These are phyloP conservation scores for Melipona bicolor DNA, from an alignment of 2,888 invertebrate genomes.

Conservation along the genomic window DNA sequence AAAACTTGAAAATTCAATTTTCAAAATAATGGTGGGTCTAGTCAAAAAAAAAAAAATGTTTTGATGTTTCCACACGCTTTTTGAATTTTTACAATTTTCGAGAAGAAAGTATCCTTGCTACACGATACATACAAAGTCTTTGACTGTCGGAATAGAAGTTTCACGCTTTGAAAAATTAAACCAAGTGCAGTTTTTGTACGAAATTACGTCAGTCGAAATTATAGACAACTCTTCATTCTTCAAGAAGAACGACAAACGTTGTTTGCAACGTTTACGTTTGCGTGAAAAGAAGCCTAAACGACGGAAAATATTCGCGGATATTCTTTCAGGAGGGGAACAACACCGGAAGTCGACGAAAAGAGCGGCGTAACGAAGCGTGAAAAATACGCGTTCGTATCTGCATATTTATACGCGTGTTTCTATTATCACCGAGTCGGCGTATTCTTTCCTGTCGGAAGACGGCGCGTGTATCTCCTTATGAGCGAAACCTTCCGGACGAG, in stretches of 20 bases:
- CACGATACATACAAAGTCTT: no score
- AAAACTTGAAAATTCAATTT: no score
- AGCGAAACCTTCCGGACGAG: slow-evolving; percentile 4
- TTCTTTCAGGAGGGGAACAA: background rate
- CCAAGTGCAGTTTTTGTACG: no score
- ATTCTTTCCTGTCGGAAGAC: slow-evolving; percentile 30
- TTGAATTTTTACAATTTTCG: no score
- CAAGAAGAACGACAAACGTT: background rate
- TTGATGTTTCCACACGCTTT: no score
- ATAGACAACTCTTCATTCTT: no score
- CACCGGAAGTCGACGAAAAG: slow-evolving; percentile 49
- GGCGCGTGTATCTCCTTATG: background rate
- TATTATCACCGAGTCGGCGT: slow-evolving; percentile 27
- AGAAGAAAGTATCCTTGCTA: no score
- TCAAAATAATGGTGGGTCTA: no score
- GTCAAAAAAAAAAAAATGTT: no score
- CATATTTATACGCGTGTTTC: slow-evolving; percentile 39
- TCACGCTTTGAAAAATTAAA: no score
- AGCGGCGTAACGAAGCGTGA: slow-evolving; percentile 46
- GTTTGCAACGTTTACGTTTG: background rate
- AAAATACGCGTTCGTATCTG: slow-evolving; percentile 55
- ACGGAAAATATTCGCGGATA: background rate
- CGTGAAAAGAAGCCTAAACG: background rate
- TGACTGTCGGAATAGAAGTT: no score
- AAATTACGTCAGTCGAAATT: no score